Base-by-base conservation (phyloP, 2,113 vertebrate genomes). In the Rhizomys pruinosus region DNA sequence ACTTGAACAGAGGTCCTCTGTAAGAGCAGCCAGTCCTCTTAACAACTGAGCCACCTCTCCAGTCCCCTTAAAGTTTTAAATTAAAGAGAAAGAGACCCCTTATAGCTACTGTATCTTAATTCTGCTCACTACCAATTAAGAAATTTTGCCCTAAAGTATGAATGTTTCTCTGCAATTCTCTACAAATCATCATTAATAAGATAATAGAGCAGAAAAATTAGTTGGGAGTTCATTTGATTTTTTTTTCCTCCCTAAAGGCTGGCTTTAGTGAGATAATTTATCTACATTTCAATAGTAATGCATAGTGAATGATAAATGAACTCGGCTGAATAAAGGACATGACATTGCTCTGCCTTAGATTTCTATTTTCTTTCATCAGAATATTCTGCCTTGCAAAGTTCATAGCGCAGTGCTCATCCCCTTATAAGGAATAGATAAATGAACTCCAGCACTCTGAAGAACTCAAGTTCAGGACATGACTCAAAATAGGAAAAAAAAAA, bases 301-400 rank as follows among this genome's bases (percentile, higher is more conserved):
- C 94, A 73, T 88, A 84, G 78, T 89, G 94, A 96, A 97, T 97
- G 96, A 97, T 95, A 95, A 96, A 96, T 96, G 96, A 96, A 96
- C 87, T 95, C 37, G 2, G 7, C 74, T 52, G 88, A 29, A 80
- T 64, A 97, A 91, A 96, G 96, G 92, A 97, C 92, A 94, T 87
- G 96, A 94, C 90, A 96, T 94, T 96, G 96, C 92, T 94, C 84
- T 89, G 89, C 76, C 61, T 91, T 23, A 77, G 82, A 93, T 88
- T 95, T 91, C 81, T 95, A 42, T 93, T 90, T 92, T 82, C 93
- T 93, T 94, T 86, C 91, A 92, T 94, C 66, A 95, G 88, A 96
- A 93, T 95, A 95, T 85, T 91, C 85, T 76, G 59, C 77, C 42
- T 90, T 25, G 59, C 71, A 52, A 72, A 96, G 92, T 94, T 93